phyloP scores from a whole-genome alignment of 64 coral and sea anemone species.

The Stichodactyla helianthus region DNA sequence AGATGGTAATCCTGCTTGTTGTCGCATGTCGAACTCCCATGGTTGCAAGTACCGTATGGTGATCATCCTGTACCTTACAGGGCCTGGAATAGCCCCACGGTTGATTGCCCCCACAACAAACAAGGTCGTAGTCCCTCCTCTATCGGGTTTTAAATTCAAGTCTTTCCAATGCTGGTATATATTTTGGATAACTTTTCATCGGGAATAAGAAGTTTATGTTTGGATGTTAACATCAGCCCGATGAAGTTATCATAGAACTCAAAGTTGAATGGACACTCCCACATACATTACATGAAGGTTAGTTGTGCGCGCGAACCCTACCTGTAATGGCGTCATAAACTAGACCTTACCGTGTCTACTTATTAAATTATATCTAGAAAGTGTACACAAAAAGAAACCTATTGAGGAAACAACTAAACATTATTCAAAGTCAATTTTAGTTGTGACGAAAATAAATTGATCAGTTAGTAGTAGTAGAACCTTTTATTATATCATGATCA shows the following conservation, averaged over 20 bases:
- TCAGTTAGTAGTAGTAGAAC: no score
- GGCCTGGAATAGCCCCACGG: not conserved
- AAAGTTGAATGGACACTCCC: constrained; percentile 28
- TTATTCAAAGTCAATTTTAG: no score
- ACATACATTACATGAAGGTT: constrained; percentile 11
- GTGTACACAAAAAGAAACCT: no score
- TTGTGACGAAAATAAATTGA: no score
- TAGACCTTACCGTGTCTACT: no score
- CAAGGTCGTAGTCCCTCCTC: not conserved
- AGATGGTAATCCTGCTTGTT: not conserved
- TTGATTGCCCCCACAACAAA: not conserved
- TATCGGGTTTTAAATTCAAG: not conserved
- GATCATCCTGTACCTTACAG: not conserved
- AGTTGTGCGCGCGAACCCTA: not conserved
- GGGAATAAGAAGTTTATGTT: no score
- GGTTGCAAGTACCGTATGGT: not conserved
- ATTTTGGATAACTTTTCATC: no score
- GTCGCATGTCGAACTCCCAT: not conserved
- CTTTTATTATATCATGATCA: no score
- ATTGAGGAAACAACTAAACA: no score
- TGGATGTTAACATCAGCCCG: constrained; percentile 24
- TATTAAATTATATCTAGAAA: no score
- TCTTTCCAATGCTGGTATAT: no score
- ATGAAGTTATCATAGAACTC: constrained; percentile 22
- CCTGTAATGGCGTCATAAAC: no score